phyloP scores from a whole-genome alignment of 2,797 vertebrate species.

The Psittacula derbiana region DNA sequence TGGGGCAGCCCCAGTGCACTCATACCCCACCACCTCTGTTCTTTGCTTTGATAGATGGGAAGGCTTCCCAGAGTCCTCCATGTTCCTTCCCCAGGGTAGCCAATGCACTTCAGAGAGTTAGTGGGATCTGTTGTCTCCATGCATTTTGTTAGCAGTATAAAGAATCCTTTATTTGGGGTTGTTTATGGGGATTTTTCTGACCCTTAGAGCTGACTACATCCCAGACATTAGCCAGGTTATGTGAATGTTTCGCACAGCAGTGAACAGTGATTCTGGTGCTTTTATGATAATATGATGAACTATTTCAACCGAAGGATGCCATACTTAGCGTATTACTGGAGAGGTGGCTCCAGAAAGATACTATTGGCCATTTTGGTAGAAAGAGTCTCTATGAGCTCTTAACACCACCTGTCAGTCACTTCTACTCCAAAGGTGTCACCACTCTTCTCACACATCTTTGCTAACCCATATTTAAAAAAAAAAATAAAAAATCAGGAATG shows the following conservation, averaged over 20 bases:
- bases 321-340: neutral
- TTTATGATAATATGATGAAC: neutral
- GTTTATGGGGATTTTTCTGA: neutral
- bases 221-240: neutral
- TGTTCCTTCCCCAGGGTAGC: rapidly evolving
- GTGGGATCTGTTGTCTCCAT: neutral
- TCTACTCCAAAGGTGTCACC: neutral
- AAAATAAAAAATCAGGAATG: neutral
- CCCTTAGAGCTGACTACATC: neutral
- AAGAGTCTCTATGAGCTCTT: neutral
- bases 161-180: neutral
- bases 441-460: neutral
- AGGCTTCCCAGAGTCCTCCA: neutral
- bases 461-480: neutral
- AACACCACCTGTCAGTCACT: neutral
- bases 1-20: neutral
- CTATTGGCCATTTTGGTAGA: neutral
- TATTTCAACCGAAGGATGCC: neutral
- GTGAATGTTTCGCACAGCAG: neutral
- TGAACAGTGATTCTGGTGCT: neutral
- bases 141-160: neutral
- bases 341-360: neutral
- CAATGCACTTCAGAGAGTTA: neutral
- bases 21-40: neutral
- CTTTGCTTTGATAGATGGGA: neutral